Evolutionary conservation across 37 sponge, comb jelly and placozoan genomes (phyloP), one percentile per base, ranked within the genome.

Genomic region (Cliona cf. orientalis): DNA sequence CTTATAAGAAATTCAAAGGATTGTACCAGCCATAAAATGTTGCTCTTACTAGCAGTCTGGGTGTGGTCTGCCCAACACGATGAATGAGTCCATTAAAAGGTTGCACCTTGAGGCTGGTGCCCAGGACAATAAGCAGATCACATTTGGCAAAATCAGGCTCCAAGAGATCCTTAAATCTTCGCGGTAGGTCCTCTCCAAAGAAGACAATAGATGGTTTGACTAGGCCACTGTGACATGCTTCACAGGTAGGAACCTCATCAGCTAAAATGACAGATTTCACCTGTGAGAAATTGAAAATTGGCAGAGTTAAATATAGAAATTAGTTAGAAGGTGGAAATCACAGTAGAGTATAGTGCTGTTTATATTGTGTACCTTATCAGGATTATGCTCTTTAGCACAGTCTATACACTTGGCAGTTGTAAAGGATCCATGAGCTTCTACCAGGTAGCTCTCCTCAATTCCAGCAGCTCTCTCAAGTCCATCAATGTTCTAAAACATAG

Each of bases 191-290:
- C 42, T 96, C 93, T 19, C 93, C 91, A 80, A 96, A 96, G 84
- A 95, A 89, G n/a, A 95, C 96, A 71, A 95, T 79, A 84, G 87
- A 83, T 0, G 93, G 93, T 71, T 92, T 92, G 23, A 86, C 87
- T 11, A 89, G 26, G 14, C 91, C 90, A 79, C 77, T 11, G 2
- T 17, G 60, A 61, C 56, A 65, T 2, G 36, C 40, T 3, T 25
- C 21, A 61, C 83, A 73, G 7, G 9, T 53, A 11, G 66, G 40
- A 38, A 43, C 22, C 26, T 91, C 45, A 71, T 77, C 87, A 46
- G 53, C 65, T 49, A 91, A 91, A 11, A 67, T 67, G 41, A 3
- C 37, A 9, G 31, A 38, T 35, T 36, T 26, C 46, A 71, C 34
- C 72, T 71, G 53, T 62, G 28, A 25, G 28, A 7, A 25, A 17